Conservation (phyloP, 2,888 invertebrate genomes). For the Anodontia alba region DNA sequence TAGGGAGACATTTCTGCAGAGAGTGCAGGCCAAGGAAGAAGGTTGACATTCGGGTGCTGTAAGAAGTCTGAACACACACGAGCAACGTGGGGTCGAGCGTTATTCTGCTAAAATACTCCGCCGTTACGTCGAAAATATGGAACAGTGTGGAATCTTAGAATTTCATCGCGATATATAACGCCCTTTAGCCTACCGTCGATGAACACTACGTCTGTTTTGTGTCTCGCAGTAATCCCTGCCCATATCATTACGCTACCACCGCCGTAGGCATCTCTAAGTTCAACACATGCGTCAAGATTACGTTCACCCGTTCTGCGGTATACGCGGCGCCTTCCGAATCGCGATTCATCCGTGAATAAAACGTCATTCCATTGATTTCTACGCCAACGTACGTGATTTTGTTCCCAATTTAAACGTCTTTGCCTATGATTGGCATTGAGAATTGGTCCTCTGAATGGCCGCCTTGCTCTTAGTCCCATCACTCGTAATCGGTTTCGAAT, state of each 20-base stretch:
- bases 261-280: slow-evolving; percentile 22
- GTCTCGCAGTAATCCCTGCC: not conserved
- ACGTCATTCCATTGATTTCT: slow-evolving; percentile 7
- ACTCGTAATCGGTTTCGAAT: too few relatives aligned
- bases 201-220: slow-evolving; percentile 22
- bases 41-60: not conserved
- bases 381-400: slow-evolving; percentile 25
- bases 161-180: too few relatives aligned
- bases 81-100: slow-evolving; percentile 16
- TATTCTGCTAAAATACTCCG: slow-evolving; percentile 28
- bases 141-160: slow-evolving; percentile 31
- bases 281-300: slow-evolving; percentile 4
- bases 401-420: too few relatives aligned
- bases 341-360: too few relatives aligned
- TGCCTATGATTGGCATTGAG: not conserved
- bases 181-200: slow-evolving; percentile 30
- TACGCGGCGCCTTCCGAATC: slow-evolving; percentile 8
- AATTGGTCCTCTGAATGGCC: slow-evolving; percentile 8
- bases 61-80: slow-evolving; percentile 31
- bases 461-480: not conserved
- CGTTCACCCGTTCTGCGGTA: slow-evolving; percentile 21
- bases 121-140: slow-evolving; percentile 24
- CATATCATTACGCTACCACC: slow-evolving; percentile 34
- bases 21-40: slow-evolving; percentile 1
- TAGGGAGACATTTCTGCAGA: not conserved